Evolutionary conservation across 2,888 invertebrate genomes (phyloP).

Genomic region (Mythimna impura): DNA sequence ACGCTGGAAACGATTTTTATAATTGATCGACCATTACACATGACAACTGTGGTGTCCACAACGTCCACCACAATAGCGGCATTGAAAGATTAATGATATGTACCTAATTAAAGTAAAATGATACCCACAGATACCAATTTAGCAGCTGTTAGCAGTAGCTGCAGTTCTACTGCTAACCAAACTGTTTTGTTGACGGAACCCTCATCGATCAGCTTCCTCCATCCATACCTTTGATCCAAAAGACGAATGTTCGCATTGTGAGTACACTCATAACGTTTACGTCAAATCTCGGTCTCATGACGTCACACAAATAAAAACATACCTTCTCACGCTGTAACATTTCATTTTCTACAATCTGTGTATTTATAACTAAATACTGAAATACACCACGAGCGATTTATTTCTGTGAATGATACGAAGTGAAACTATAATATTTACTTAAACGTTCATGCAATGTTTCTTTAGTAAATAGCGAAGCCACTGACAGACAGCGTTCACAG

Average conservation of each 20-base stretch:
- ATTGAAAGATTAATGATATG: no score
- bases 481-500: conserved; percentile 6
- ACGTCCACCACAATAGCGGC: no score
- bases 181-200: background rate
- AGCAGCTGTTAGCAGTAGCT: no score
- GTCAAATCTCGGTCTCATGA: conserved; percentile 18
- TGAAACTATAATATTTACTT: conserved; percentile 24
- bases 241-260: conserved; percentile 2
- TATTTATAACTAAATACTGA: background rate
- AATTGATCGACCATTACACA: no score
- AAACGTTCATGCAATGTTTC: background rate
- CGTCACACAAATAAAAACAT: conserved; percentile 37
- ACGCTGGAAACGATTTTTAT: no score
- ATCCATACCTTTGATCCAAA: background rate
- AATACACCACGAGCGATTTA: conserved; percentile 27
- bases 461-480: conserved; percentile 1
- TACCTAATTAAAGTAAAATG: no score
- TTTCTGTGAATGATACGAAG: conserved; percentile 36
- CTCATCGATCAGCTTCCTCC: background rate
- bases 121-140: no score
- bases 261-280: background rate
- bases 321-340: conserved; percentile 19
- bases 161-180: no score
- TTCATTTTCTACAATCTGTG: conserved; percentile 23
- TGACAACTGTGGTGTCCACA: no score